phyloP scores from a whole-genome alignment of 2,113 vertebrate genomes.

The Galbula dea region DNA sequence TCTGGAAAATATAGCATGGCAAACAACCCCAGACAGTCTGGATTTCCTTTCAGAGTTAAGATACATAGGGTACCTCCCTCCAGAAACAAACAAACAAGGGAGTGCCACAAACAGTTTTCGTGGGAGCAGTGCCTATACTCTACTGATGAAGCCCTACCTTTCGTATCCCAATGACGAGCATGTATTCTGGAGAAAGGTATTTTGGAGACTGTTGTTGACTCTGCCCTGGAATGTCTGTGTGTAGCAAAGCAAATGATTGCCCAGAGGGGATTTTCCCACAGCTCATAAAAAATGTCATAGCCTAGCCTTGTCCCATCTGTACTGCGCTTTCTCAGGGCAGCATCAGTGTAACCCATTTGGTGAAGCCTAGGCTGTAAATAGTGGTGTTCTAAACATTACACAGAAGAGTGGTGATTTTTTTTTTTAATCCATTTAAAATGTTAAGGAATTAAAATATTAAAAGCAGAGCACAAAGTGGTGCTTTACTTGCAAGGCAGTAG shows the following conservation, averaged over 20 bases:
- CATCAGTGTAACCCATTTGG: slow-evolving; percentile 20
- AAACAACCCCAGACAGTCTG: neutral
- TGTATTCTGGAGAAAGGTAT: slow-evolving; percentile 15
- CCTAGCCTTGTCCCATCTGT: slow-evolving; percentile 57
- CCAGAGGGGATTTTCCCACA: slow-evolving; percentile 68
- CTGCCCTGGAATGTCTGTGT: slow-evolving; percentile 54
- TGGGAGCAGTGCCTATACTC: neutral
- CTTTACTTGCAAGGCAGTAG: neutral
- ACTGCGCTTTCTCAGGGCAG: slow-evolving; percentile 37
- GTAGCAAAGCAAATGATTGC: slow-evolving; percentile 69
- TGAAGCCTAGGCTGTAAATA: slow-evolving; percentile 39
- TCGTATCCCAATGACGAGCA: neutral
- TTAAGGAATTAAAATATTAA: slow-evolving; percentile 11
- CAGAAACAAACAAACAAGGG: neutral
- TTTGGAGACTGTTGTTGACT: slow-evolving; percentile 28
- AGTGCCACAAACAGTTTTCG: neutral
- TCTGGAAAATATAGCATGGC: neutral
- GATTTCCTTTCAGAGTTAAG: neutral
- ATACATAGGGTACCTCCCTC: neutral
- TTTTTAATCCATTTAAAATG: neutral
- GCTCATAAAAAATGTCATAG: slow-evolving; percentile 65
- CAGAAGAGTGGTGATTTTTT: neutral
- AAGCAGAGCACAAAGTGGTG: neutral
- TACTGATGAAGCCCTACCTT: neutral
- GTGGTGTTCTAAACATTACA: slow-evolving; percentile 4